Base-by-base conservation (phyloP, 2,797 vertebrate species). In the Epinephelus awoara region DNA sequence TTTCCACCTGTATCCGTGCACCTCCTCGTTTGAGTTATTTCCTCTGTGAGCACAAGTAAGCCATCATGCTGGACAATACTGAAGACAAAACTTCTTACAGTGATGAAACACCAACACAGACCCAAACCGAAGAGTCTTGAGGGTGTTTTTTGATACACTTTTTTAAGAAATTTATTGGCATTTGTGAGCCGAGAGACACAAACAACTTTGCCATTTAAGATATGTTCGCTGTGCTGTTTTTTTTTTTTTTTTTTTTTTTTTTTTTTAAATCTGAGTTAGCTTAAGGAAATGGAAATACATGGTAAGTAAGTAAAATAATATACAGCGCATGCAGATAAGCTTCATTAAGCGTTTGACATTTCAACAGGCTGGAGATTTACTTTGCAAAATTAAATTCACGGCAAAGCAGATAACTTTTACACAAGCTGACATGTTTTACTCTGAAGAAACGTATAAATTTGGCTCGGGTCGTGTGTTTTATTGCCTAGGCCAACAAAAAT, bases 21-120 rank as follows among this genome's bases (percentile, higher is more conserved):
- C 68, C 59, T 82, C 58, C 44, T 70, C 17, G 46, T 84, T 79
- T 84, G 78, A 90, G 74, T 82, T 79, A 81, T 85, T 82, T 85
- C 75, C 67, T 82, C 68, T 84, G 73, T 75, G 76, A 81, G 84
- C 80, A 77, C 73, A 79, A 87, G 67, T 63, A 72, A 85, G 59
- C 44, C 70, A 82, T 92, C 80, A 85, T 47, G 29, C 44, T 51
- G 76, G 84, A 83, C 77, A 81, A 81, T 57, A 76, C 68, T 56
- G 59, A 67, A 85, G 58, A 80, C 72, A 77, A 57, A 66, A 50
- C 25, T 83, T 87, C 75, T 85, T 79, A 59, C 74, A 75, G 68
- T 80, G 67, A 83, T 84, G 65, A 77, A 84, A 85, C 51, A 63
- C 68, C 79, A 67, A 85, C 77, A 80, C 62, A 67, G 15, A 73